These are phyloP conservation scores for Phengaris alcon DNA, from an alignment of 2,888 invertebrate genomes.

Conservation along the genomic window DNA sequence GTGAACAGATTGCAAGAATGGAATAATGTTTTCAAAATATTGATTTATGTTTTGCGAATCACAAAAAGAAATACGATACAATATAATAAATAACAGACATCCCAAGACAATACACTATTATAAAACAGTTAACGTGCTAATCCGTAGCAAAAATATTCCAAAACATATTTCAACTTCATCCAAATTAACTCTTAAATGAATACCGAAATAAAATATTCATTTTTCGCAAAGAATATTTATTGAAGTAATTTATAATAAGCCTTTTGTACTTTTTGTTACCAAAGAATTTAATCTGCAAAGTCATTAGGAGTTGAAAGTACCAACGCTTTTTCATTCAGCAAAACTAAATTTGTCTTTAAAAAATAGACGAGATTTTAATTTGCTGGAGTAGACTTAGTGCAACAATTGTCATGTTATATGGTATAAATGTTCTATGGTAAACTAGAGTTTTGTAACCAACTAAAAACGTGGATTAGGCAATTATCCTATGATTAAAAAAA, in stretches of 20 bases:
- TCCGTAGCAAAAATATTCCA: too few species aligned
- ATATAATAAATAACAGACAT: too few species aligned
- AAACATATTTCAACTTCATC: background rate
- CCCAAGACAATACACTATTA: too few species aligned
- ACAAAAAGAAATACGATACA: background rate
- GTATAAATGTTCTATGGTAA: background rate
- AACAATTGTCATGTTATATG: background rate
- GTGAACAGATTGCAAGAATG: background rate
- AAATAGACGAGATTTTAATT: slow-evolving; percentile 17
- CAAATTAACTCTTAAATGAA: background rate
- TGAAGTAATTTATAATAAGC: background rate
- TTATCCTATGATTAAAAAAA: too few species aligned
- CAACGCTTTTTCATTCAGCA: slow-evolving; percentile 15
- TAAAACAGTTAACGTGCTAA: background rate
- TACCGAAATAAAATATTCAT: slow-evolving; percentile 7
- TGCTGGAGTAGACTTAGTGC: background rate
- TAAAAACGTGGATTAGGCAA: too few species aligned
- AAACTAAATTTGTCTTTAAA: slow-evolving; percentile 20
- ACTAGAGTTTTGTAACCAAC: too few species aligned
- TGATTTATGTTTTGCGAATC: background rate
- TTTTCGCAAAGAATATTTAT: background rate
- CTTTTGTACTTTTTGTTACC: background rate
- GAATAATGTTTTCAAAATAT: background rate
- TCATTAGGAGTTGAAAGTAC: slow-evolving; percentile 20
- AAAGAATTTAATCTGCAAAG: slow-evolving; percentile 25